Base-by-base conservation (phyloP, 2,888 invertebrate genomes). In the Fissipunctia ypsillon region DNA sequence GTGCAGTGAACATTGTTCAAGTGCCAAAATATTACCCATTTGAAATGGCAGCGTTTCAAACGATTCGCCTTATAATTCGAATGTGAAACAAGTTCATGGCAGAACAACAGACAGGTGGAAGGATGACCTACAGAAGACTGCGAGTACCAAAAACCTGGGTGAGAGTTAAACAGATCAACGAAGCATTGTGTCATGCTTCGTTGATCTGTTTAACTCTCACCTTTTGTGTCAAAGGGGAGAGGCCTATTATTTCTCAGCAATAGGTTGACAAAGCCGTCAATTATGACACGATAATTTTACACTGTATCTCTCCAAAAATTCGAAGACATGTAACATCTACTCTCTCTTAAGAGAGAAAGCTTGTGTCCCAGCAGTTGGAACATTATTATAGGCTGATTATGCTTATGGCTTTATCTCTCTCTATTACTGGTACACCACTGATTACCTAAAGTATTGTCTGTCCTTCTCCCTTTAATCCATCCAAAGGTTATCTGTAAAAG, bases 21-120 rank as follows among this genome's bases (percentile, higher is more conserved):
- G 19, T 78, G 71, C 79, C 71, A 70, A 78, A 59, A 59, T 70
- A 59, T 31, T 59, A 59, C 1, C 35, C 22, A 59, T 52, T 70
- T 22, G 35, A 41, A 70, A 35, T n/a, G 1, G 22, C 14, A 43
- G 3, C 22, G 14, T 31, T 31, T 41, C 45, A 76, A 25, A 56
- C 10, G 38, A 38, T 48, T 38, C 19, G 28, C n/a, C 1, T 28
- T 1, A n/a, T 38, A n/a, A n/a, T 38, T n/a, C 4, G 0, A 65
- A 76, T 65, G 19, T 25, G n/a, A 31, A 2, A 56, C 54, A 73
- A 73, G 77, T 45, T 56, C 56, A 65, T 45, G 35, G 35, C 52
- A 45, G 1, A 19, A 5, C 7, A 16, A 19, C 31, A 6, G 22
- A 16, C 22, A 64, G 76, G 65, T 45, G 28, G 4, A 38, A 10